Conservation (phyloP, 53 echinoderm and acorn worm genomes). For the Henricia sp. region DNA sequence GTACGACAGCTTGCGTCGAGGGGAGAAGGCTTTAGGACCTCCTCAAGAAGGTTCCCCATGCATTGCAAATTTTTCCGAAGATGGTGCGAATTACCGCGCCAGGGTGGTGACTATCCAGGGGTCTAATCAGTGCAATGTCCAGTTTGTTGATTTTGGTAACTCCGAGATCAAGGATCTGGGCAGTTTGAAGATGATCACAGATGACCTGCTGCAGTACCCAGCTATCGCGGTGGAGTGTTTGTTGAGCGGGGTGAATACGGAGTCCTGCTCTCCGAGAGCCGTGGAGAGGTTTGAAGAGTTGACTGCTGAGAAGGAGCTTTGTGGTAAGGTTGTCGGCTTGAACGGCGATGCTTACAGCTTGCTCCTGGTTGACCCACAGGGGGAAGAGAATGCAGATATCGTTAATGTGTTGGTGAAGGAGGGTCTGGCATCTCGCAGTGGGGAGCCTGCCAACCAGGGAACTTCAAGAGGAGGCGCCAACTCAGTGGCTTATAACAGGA, state of each 20-base stretch:
- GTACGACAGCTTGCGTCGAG: conserved; percentile 57
- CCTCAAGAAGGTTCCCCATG: conserved; percentile 67
- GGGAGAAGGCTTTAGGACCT: conserved; percentile 37
- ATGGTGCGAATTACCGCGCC: conserved; percentile 79
- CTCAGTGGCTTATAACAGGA: conserved; percentile 5
- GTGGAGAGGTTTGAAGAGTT: conserved; percentile 80
- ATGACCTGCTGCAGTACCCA: conserved; percentile 77
- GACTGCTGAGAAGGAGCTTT: conserved; percentile 77
- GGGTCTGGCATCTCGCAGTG: conserved; percentile 67
- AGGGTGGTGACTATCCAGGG: conserved; percentile 63
- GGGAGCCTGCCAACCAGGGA: conserved; percentile 1
- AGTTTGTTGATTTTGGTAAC: conserved; percentile 97
- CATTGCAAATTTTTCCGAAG: conserved; percentile 84
- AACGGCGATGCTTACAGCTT: conserved; percentile 69
- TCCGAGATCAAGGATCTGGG: conserved; percentile 65
- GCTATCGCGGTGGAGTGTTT: conserved; percentile 79
- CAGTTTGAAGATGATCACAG: conserved; percentile 58
- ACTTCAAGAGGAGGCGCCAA: conserved; percentile 26
- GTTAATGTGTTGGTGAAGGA: conserved; percentile 83
- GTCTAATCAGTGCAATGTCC: conserved; percentile 69
- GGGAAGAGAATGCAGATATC: conserved; percentile 79
- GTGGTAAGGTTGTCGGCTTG: conserved; percentile 75
- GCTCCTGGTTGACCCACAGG: conserved; percentile 83
- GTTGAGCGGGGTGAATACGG: conserved; percentile 77
- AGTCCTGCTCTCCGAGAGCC: conserved; percentile 60